Base-by-base conservation (phyloP, 2,888 invertebrate genomes). In the Plemyria rubiginata region DNA sequence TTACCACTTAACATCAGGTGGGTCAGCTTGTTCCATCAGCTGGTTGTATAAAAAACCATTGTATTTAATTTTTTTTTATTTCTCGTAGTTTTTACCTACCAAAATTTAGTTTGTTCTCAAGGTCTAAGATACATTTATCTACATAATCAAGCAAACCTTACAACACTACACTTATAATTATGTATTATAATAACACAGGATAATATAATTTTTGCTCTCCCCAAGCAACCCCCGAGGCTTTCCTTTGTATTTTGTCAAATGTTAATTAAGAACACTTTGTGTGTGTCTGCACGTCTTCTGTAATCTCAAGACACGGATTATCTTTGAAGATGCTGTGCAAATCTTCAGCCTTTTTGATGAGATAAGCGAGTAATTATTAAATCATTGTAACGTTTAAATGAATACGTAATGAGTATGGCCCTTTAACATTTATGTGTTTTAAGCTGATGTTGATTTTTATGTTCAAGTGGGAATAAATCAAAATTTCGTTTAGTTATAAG, bases 171-270 rank as follows among this genome's bases (percentile, higher is more conserved):
- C 54, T 60, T n/a, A n/a, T n/a, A n/a, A n/a, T n/a, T n/a, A n/a
- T n/a, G n/a, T n/a, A n/a, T n/a, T n/a, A n/a, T n/a, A n/a, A n/a
- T n/a, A n/a, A n/a, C n/a, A n/a, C n/a, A n/a, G 45, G 40, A 48
- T 60, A 58, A 60, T 52, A 64, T 54, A 62, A 64, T 68, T 72
- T 68, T 70, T 64, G 54, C 55, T 55, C 62, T 55, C 63, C 60
- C 38, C 43, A 50, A 52, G 53, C 22, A 8, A 40, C 36, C 67
- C 71, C 54, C 43, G 13, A 54, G 70, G 71, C 68, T 38, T 22
- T 43, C 58, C 71, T 71, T 71, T 70, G 70, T 70, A 66, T 66
- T 73, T 70, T 71, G 71, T 71, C 73, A 73, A 73, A 67, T 45
- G 66, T 66, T 73, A 71, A 71, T 73, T 70, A 71, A 65, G 54